Percentiles rank a stretch among this genome's conserved stretches.
These are phyloP conservation scores for Grapholita molesta DNA, from an alignment of 1,140 invertebrate species.

Conservation along the genomic window DNA sequence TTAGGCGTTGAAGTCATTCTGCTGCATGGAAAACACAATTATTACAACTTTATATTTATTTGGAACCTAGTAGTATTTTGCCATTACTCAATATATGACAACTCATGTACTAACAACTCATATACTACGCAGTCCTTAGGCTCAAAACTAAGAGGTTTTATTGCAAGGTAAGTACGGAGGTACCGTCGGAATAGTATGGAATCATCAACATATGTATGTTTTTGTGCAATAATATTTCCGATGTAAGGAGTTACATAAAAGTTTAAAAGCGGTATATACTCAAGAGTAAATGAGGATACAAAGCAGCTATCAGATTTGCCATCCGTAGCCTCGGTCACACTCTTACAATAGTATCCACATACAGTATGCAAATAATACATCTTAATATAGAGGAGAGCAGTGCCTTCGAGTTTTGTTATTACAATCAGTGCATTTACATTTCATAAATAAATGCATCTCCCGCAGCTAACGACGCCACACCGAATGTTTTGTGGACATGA, in stretches of 20 bases:
- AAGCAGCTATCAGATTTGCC: constrained; percentile 25
- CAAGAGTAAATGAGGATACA: neutral
- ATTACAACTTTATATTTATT: no score
- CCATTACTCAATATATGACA: no score
- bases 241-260: neutral
- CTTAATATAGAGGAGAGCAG: constrained; percentile 74
- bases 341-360: constrained; percentile 42
- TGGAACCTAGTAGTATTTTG: no score
- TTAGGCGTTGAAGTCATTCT: no score
- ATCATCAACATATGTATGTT: neutral
- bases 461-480: constrained; percentile 60
- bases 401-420: constrained; percentile 74
- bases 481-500: constrained; percentile 54
- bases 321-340: constrained; percentile 45
- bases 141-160: no score
- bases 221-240: neutral
- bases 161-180: no score
- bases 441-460: constrained; percentile 77
- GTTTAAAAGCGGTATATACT: neutral
- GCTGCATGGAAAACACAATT: no score
- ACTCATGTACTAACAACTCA: no score
- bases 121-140: no score
- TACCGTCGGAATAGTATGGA: no score
- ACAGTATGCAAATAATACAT: constrained; percentile 73
- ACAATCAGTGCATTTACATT: constrained; percentile 76